These are phyloP conservation scores for Agelas oroides DNA, from an alignment of 37 sponge, comb jelly and placozoan species.

Conservation along the genomic window DNA sequence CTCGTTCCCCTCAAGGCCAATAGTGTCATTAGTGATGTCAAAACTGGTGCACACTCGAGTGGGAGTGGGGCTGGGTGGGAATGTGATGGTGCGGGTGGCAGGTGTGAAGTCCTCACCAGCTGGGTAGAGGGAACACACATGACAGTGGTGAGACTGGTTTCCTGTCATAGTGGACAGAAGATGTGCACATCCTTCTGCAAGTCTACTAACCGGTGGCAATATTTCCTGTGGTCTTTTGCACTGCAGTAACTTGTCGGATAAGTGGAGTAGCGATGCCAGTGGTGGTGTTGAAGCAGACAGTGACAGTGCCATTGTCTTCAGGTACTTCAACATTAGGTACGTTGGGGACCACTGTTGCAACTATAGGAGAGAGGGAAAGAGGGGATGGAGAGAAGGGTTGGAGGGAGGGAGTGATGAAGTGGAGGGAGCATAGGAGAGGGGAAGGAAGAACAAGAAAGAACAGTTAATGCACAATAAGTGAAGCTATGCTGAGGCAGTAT, in stretches of 20 bases:
- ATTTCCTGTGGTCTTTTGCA: not conserved
- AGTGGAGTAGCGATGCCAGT: not conserved
- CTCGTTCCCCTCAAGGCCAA: conserved; percentile 31
- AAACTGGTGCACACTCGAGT: not conserved
- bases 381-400: too few species aligned
- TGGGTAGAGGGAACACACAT: not conserved
- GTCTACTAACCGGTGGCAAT: not conserved
- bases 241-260: not conserved
- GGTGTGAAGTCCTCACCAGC: conserved; percentile 17
- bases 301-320: not conserved
- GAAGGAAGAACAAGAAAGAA: too few species aligned
- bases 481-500: too few species aligned
- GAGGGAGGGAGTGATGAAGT: too few species aligned
- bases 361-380: too few species aligned
- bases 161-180: too few species aligned
- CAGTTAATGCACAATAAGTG: too few species aligned
- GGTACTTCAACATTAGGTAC: too few species aligned
- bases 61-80: not conserved
- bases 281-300: not conserved
- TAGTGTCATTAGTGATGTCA: conserved; percentile 22
- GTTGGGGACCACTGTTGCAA: too few species aligned
- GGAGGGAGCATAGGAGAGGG: too few species aligned
- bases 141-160: too few species aligned
- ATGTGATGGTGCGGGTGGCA: conserved; percentile 4
- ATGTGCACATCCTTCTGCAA: too few species aligned